Evolutionary conservation across 2,797 vertebrate genomes (phyloP).

Genomic region (Apogon talboti): DNA sequence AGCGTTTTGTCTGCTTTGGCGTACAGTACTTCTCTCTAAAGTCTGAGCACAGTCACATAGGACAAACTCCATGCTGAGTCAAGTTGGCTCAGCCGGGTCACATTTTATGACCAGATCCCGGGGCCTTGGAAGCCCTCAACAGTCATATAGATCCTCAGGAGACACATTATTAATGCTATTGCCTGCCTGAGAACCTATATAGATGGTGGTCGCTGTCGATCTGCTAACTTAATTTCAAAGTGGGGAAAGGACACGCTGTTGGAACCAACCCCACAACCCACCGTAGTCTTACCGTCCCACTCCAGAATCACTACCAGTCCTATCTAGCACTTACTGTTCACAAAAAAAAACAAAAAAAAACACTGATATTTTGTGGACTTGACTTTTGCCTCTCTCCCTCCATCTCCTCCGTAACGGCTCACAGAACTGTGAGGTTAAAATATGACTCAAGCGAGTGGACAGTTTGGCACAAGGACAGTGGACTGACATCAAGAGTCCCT

Average conservation of each 20-base stretch:
- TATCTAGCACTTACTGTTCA: conserved; percentile 58
- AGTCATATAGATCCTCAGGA: conserved; percentile 60
- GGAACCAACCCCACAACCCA: background rate
- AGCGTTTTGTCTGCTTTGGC: background rate
- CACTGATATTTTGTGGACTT: conserved; percentile 53
- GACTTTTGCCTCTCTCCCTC: conserved; percentile 18
- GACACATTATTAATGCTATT: conserved; percentile 51
- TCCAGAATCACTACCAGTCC: conserved; percentile 39
- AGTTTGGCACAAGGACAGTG: conserved; percentile 24
- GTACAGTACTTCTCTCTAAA: conserved; percentile 26
- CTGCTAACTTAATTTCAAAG: conserved; percentile 23
- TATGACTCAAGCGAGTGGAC: conserved; percentile 26
- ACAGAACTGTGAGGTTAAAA: conserved; percentile 19
- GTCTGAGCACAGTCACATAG: conserved; percentile 51
- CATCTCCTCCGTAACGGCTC: conserved; percentile 3
- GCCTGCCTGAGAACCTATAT: conserved; percentile 58
- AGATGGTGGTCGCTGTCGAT: conserved; percentile 14
- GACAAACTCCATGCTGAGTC: conserved; percentile 7
- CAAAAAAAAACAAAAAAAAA: conserved; percentile 6
- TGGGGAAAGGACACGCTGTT: background rate
- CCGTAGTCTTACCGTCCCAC: conserved; percentile 17
- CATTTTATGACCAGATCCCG: conserved; percentile 34
- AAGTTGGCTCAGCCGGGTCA: conserved; percentile 18
- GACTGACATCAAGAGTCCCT: conserved; percentile 7
- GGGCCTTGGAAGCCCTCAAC: conserved; percentile 23